Conservation (phyloP, 2,888 invertebrate species). For the Tetragonisca angustula region DNA sequence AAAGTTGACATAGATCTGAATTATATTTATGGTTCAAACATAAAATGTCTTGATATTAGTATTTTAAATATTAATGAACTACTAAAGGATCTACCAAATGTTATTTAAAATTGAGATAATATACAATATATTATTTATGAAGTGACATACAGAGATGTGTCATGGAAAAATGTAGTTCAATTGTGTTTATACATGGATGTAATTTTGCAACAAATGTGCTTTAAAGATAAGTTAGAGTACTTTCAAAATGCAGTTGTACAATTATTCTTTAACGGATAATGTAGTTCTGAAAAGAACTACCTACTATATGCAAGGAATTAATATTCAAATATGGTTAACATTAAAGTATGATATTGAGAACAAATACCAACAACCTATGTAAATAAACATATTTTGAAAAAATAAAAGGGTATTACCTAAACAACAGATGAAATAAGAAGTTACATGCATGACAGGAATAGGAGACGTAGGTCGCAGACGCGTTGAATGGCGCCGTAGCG, state of each 20-base stretch:
- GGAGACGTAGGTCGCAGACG: constrained; percentile 84
- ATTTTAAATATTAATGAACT: constrained; percentile 23
- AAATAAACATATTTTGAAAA: constrained; percentile 37
- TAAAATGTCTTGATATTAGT: constrained; percentile 47
- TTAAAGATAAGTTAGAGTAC: constrained; percentile 73
- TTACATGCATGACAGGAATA: constrained; percentile 84
- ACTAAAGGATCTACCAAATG: constrained; percentile 44
- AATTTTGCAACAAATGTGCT: constrained; percentile 75
- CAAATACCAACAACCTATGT: constrained; percentile 33
- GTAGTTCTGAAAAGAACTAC: constrained; percentile 73
- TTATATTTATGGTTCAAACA: constrained; percentile 12
- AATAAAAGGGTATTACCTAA: constrained; percentile 57
- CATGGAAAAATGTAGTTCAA: constrained; percentile 62
- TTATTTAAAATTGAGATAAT: constrained; percentile 63
- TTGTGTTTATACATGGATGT: constrained; percentile 80
- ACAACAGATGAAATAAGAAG: constrained; percentile 76
- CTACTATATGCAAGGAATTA: constrained; percentile 51
- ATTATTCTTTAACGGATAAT: constrained; percentile 81
- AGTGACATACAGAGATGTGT: constrained; percentile 50
- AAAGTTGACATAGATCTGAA: constrained; percentile 7
- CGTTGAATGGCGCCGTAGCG: constrained; percentile 84
- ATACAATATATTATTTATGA: constrained; percentile 30
- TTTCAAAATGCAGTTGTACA: constrained; percentile 77
- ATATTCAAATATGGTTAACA: constrained; percentile 68
- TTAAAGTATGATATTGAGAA: constrained; percentile 53